Evolutionary conservation across 2,888 invertebrate genomes (phyloP).

Genomic region (Mermis nigrescens): DNA sequence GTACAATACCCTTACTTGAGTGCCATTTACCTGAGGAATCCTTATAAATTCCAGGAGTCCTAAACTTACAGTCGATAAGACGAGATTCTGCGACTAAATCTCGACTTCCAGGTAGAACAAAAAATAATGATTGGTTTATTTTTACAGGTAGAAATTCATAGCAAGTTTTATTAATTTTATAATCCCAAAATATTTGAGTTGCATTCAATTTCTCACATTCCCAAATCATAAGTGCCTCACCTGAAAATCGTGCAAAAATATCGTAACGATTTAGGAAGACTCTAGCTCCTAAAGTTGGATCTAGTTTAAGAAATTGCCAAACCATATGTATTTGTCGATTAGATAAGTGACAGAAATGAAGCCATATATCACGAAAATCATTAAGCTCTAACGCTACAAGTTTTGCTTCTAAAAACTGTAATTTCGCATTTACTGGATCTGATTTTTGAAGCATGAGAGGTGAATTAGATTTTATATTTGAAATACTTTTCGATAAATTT

Average conservation of each 20-base stretch:
- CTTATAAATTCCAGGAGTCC: background rate
- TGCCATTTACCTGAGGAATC: background rate
- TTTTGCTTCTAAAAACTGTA: slow-evolving; percentile 1
- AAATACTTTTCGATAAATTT: no score
- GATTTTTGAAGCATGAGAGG: no score
- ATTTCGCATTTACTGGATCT: slow-evolving; percentile 6
- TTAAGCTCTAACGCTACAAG: background rate
- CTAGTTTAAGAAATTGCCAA: background rate
- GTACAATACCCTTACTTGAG: background rate
- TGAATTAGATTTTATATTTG: no score
- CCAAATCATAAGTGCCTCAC: slow-evolving; percentile 6
- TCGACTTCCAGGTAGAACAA: background rate
- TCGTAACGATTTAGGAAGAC: slow-evolving; percentile 1
- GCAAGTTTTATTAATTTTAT: slow-evolving; percentile 6
- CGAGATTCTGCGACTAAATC: background rate
- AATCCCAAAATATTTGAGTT: slow-evolving; percentile 2
- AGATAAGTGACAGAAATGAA: background rate
- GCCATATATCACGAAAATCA: slow-evolving; percentile 2
- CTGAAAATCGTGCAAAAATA: slow-evolving; percentile 5
- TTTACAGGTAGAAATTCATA: slow-evolving; percentile 2
- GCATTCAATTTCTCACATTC: background rate
- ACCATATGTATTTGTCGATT: background rate
- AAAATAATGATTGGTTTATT: background rate
- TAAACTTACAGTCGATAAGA: background rate
- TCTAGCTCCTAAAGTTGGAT: slow-evolving; percentile 6